A percentile compares a stretch with the other conserved stretches of the same genome.
Evolutionary conservation across 2,113 vertebrate species (phyloP).

Genomic region (Phainopepla nitens): DNA sequence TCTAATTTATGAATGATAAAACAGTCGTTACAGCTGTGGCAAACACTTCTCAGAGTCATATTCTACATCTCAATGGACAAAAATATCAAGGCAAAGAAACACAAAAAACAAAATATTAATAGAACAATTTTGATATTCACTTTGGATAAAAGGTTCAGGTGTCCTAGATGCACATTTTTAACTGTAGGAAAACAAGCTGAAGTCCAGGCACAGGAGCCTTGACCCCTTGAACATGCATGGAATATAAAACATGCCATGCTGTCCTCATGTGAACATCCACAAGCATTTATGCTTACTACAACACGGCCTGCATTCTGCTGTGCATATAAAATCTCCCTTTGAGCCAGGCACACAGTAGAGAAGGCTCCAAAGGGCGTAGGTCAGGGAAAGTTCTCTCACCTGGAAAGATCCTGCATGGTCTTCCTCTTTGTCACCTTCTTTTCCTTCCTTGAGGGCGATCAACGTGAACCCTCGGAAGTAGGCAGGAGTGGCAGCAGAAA

Average conservation of each 20-base stretch:
- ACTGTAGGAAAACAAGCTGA: neutral
- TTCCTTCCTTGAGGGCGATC: conserved; percentile 89
- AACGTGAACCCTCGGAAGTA: conserved; percentile 96
- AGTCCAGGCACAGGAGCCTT: neutral
- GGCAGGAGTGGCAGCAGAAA: conserved; percentile 85
- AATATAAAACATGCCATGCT: neutral
- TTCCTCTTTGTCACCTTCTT: conserved; percentile 90
- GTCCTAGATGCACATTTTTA: neutral
- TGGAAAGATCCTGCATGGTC: conserved; percentile 92
- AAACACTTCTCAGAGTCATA: neutral
- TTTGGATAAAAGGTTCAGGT: neutral
- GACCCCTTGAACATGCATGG: neutral
- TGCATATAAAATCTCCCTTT: neutral
- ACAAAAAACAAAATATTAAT: neutral
- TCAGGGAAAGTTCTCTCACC: conserved; percentile 70
- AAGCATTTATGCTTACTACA: neutral
- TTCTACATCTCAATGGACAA: neutral
- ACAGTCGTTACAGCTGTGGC: neutral
- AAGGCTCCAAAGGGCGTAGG: neutral
- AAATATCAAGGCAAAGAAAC: neutral
- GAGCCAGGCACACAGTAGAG: neutral
- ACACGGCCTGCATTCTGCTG: neutral
- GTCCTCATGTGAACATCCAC: neutral
- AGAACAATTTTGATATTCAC: neutral
- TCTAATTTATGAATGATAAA: conserved; percentile 19